These are phyloP conservation scores for Emydocephalus ijimae DNA, from an alignment of 2,113 vertebrate species.

Conservation along the genomic window DNA sequence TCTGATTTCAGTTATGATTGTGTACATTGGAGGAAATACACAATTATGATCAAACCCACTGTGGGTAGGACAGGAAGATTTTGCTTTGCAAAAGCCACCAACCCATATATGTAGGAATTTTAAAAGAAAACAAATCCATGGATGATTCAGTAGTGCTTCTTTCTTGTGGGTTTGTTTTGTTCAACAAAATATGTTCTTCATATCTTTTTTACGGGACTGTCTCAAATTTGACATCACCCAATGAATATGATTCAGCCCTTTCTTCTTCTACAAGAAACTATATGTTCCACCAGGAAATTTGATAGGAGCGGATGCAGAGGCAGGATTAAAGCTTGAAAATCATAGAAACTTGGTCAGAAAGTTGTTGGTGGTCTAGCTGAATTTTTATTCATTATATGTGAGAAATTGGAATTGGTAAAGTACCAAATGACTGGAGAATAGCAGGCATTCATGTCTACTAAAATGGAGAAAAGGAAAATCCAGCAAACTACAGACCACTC, in stretches of 20 bases:
- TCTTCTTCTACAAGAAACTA: not conserved
- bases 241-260: not conserved
- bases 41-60: not conserved
- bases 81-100: not conserved
- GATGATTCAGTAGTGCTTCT: not conserved
- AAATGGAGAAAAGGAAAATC: not conserved
- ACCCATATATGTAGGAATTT: not conserved
- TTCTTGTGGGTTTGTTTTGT: not conserved
- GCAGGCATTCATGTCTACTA: not conserved
- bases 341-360: not conserved
- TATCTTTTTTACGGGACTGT: not conserved
- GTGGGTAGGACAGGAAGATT: not conserved
- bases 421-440: not conserved
- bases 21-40: not conserved
- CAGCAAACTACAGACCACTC: not conserved
- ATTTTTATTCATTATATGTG: not conserved
- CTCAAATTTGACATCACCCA: not conserved
- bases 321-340: not conserved
- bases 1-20: not conserved
- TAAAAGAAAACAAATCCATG: not conserved
- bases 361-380: not conserved
- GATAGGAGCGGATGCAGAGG: not conserved
- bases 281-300: not conserved
- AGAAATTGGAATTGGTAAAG: not conserved
- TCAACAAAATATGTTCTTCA: not conserved